These are phyloP conservation scores for Batillaria attramentaria DNA, from an alignment of 1,140 invertebrate species.

Conservation along the genomic window DNA sequence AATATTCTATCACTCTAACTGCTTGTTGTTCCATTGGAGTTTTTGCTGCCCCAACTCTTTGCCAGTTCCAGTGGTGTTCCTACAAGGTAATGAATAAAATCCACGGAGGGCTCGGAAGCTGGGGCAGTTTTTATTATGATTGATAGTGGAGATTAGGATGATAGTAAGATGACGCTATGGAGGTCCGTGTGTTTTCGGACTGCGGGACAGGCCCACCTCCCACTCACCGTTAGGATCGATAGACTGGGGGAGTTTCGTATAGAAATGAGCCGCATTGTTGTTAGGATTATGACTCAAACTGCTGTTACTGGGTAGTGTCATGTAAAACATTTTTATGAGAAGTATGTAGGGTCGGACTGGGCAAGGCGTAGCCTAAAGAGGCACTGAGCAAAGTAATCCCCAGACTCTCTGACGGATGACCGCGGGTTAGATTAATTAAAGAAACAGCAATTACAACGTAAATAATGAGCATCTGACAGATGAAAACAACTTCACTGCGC, in stretches of 20 bases:
- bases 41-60: too few species aligned
- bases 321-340: constrained; percentile 16
- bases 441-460: constrained; percentile 20
- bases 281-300: background rate
- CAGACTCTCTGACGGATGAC: constrained; percentile 11
- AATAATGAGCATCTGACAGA: constrained; percentile 22
- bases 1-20: too few species aligned
- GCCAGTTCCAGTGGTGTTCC: too few species aligned
- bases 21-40: too few species aligned
- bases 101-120: too few species aligned
- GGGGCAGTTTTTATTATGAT: too few species aligned
- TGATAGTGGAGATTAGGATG: too few species aligned
- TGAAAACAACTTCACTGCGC: constrained; percentile 5
- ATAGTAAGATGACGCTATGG: too few species aligned
- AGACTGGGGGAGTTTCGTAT: constrained; percentile 5
- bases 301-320: constrained; percentile 17
- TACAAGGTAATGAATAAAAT: too few species aligned
- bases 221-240: background rate
- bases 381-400: background rate
- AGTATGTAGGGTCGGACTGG: background rate
- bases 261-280: constrained; percentile 11
- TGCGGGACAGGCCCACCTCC: too few species aligned
- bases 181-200: too few species aligned
- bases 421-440: constrained; percentile 18
- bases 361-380: constrained; percentile 1